Conservation (phyloP, 2,888 invertebrate species). For the Apomyelois bistriatella region DNA sequence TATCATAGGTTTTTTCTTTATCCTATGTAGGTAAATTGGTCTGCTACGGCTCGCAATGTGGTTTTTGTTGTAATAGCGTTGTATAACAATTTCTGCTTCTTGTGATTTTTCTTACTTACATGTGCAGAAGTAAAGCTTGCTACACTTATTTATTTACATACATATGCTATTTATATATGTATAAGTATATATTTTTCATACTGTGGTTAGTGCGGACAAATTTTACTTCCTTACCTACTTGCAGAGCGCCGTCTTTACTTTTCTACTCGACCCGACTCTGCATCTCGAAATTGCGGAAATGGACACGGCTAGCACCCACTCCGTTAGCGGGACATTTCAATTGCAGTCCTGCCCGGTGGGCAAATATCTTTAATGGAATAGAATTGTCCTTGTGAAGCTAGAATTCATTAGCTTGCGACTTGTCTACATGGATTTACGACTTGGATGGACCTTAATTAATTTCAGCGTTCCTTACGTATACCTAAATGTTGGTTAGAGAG, state of each 20-base stretch:
- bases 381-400: slow-evolving; percentile 35
- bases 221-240: too few species aligned
- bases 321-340: slow-evolving; percentile 75
- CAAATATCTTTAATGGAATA: slow-evolving; percentile 53
- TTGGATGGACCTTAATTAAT: slow-evolving; percentile 7
- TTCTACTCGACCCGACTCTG: slow-evolving; percentile 32
- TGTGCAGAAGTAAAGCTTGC: too few species aligned
- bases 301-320: slow-evolving; percentile 70
- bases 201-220: too few species aligned
- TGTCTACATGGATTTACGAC: slow-evolving; percentile 19
- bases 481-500: slow-evolving; percentile 7
- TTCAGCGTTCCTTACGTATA: slow-evolving; percentile 52
- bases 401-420: slow-evolving; percentile 27
- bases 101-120: too few species aligned
- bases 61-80: too few species aligned
- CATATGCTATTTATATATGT: too few species aligned
- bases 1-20: too few species aligned
- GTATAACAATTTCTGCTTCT: too few species aligned
- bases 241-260: not conserved
- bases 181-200: too few species aligned
- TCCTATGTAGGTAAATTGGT: too few species aligned
- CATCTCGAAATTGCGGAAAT: slow-evolving; percentile 78
- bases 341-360: slow-evolving; percentile 58
- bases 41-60: too few species aligned
- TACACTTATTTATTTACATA: too few species aligned